Evolutionary conservation across 2,113 vertebrate genomes (phyloP), one percentile per base, ranked within the genome.

Genomic region (Oncorhynchus mykiss): DNA sequence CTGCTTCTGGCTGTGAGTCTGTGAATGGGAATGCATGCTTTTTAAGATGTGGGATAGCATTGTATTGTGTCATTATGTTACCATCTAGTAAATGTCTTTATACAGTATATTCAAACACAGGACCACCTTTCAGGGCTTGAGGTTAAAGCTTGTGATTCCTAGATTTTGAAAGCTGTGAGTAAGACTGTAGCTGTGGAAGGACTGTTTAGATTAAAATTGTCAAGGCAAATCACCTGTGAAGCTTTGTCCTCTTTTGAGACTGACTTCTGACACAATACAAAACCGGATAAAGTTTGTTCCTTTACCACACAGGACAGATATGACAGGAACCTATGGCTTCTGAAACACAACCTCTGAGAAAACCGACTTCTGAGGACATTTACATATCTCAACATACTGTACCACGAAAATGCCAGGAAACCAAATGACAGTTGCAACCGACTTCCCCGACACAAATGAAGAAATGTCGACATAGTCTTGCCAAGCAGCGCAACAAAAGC

Each of bases 391-490:
- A n/a, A 8, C 20, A 16, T 11, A 5, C 14, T 54, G 14, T 54
- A 24, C 20, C n/a, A n/a, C 7, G 5, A n/a, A 70, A 70, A 13
- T 1, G 25, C 1, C 80, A 84, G 83, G 81, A 80, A 88, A 73
- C 39, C 39, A 45, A 11, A 45, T 12, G 39, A 45, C 70, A 45
- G 82, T 72, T 4, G 64, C 65, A 74, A 71, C 86, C 70, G 68
- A 64, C 87, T 86, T 90, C 87, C 83, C 84, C 34, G 76, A 3
- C 34, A 11, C 9, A 79, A 82, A 87, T 45, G 9, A 45, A 81
- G 39, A 45, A 45, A 45, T 45, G 51, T 57, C 16, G 31, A 45
- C 64, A 78, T 12, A 22, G 68, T 13, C 18, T 25, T 70, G 68
- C 39, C 16, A 31, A 18, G 18, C 51, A 54, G 14, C 18, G 16